A percentile compares a stretch with the other conserved stretches of the same genome.
phyloP scores from a whole-genome alignment of 2,113 vertebrate species.

The Pimephales promelas region DNA sequence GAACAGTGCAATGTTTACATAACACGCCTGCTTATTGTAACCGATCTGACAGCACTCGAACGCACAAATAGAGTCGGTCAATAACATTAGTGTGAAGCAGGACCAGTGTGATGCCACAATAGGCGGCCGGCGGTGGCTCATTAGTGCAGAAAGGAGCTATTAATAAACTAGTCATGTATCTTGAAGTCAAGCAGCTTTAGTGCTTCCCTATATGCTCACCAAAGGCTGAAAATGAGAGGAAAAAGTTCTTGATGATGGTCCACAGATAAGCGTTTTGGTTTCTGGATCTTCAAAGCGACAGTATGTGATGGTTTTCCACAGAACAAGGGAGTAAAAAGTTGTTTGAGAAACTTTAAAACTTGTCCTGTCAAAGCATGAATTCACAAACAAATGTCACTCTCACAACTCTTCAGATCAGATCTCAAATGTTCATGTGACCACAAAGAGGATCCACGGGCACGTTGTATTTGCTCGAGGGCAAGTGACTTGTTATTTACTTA shows the following conservation, averaged over 20 bases:
- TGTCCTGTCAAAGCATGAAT: background rate
- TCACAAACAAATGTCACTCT: background rate
- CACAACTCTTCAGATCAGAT: background rate
- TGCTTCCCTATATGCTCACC: no score
- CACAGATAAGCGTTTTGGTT: background rate
- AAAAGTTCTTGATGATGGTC: background rate
- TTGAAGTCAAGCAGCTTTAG: constrained; percentile 4
- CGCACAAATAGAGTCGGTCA: constrained; percentile 41
- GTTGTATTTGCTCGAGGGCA: background rate
- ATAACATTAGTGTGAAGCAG: constrained; percentile 28
- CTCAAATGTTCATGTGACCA: background rate
- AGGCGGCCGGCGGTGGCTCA: background rate
- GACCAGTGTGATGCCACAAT: constrained; percentile 23
- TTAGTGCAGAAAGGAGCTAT: constrained; percentile 9
- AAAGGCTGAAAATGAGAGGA: background rate
- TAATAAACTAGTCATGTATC: constrained; percentile 19
- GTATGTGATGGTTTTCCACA: background rate
- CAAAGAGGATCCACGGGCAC: background rate
- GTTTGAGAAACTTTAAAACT: background rate
- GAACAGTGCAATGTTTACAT: constrained; percentile 59
- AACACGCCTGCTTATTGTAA: constrained; percentile 57
- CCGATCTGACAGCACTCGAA: constrained; percentile 56
- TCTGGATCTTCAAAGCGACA: background rate
- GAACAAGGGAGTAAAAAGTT: background rate
- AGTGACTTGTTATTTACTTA: background rate